Percentiles rank a stretch among this genome's conserved stretches.
Conservation (phyloP, 2,888 invertebrate species). For the Amphimallon solstitiale region DNA sequence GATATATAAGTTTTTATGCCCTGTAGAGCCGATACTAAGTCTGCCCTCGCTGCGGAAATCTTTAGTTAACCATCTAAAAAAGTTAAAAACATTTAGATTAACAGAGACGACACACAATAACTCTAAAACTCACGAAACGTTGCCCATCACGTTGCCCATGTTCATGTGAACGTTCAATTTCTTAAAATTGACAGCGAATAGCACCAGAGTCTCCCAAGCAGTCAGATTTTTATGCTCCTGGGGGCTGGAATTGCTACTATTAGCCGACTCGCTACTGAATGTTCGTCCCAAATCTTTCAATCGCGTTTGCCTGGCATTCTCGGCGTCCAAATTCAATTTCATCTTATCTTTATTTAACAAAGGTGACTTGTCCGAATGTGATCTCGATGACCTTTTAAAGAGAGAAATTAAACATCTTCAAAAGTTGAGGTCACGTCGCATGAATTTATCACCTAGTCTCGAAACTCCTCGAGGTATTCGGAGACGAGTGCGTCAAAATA, state of each 20-base stretch:
- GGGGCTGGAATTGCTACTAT: slow-evolving; percentile 66
- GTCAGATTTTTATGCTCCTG: slow-evolving; percentile 74
- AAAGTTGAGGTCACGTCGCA: slow-evolving; percentile 41
- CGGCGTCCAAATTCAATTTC: slow-evolving; percentile 67
- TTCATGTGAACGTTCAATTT: slow-evolving; percentile 97
- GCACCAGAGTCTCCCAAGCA: slow-evolving; percentile 95
- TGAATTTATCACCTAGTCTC: slow-evolving; percentile 27
- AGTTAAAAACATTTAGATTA: not conserved
- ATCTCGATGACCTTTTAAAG: slow-evolving; percentile 46
- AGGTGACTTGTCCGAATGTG: slow-evolving; percentile 55
- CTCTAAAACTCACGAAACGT: slow-evolving; percentile 76
- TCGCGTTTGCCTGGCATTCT: slow-evolving; percentile 63
- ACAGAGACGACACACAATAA: not conserved
- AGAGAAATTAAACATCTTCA: not conserved
- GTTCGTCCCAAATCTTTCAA: slow-evolving; percentile 69
- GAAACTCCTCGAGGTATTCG: slow-evolving; percentile 38
- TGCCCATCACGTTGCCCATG: slow-evolving; percentile 99
- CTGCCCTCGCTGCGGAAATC: slow-evolving; percentile 93
- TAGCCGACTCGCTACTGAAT: slow-evolving; percentile 67
- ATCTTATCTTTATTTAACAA: slow-evolving; percentile 67
- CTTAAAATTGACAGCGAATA: slow-evolving; percentile 96
- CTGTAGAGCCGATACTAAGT: slow-evolving; percentile 91
- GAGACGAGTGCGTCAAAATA: slow-evolving; percentile 39
- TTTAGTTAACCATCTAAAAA: slow-evolving; percentile 85
- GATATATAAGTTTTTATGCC: slow-evolving; percentile 92